These are phyloP conservation scores for Pristiophorus japonicus DNA, from an alignment of 2,113 vertebrate genomes.

Conservation along the genomic window DNA sequence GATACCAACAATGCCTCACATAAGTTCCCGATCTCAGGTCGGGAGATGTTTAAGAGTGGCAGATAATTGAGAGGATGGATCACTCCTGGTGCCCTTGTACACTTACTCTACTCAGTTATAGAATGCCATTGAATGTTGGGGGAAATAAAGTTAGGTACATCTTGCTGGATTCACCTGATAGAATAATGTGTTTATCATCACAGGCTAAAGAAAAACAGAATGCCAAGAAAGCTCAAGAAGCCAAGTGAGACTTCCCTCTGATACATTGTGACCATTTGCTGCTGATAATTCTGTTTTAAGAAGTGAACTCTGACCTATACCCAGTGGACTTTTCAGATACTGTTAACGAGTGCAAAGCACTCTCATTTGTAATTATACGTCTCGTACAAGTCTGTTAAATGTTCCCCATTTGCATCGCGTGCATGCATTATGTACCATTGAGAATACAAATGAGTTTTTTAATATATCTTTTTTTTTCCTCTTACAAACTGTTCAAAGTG, in stretches of 20 bases:
- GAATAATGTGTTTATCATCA: neutral
- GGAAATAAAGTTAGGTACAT: neutral
- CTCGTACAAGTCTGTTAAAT: constrained; percentile 14
- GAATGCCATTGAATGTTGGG: neutral
- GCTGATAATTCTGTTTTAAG: constrained; percentile 37
- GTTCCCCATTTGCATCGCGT: neutral
- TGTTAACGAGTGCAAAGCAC: constrained; percentile 33
- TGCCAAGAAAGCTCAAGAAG: constrained; percentile 91
- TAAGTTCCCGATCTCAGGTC: neutral
- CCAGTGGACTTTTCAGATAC: constrained; percentile 18
- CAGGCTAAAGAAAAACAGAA: constrained; percentile 97
- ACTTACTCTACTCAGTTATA: neutral
- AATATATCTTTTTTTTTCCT: neutral
- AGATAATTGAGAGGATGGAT: neutral
- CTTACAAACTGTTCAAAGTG: neutral
- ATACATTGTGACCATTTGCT: constrained; percentile 26
- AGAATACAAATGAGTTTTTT: constrained; percentile 15
- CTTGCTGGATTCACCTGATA: neutral
- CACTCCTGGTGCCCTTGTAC: neutral
- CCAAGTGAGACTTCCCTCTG: constrained; percentile 65
- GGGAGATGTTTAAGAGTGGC: neutral
- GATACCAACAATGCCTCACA: neutral
- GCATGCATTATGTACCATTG: constrained; percentile 21
- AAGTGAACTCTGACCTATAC: constrained; percentile 24
- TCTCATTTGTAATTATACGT: constrained; percentile 20